Evolutionary conservation across 2,797 vertebrate species (phyloP), one percentile per base, ranked within the genome.

Genomic region (Echiichthys vipera): DNA sequence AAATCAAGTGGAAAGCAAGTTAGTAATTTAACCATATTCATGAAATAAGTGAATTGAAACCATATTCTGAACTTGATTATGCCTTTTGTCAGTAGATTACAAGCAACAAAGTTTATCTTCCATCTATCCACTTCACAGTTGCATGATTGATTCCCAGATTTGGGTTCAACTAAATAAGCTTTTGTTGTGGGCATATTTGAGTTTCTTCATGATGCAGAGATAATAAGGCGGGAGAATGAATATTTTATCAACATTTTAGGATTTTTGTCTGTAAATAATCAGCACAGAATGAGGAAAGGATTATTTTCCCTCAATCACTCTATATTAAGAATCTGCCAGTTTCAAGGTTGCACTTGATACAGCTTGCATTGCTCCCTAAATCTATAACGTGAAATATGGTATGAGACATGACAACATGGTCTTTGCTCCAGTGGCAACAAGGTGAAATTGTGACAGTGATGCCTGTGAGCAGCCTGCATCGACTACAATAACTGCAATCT

Each of bases 31-130:
- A 58, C 36, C 62, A 56, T 30, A 32, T 40, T 43, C 32, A 49
- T 64, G 20, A 78, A 71, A 59, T 45, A 68, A 74, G 50, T 65
- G 42, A 77, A 54, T 85, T 77, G 36, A 74, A 81, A 79, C 65
- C 45, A 65, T 68, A 67, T 45, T 81, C 57, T 20, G 40, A 83
- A 74, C 37, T 63, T 72, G 62, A 90, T 80, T 65, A 66, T 9
- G 7, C 68, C 29, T 69, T 78, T 76, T n/a, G 49, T 65, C 56
- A n/a, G 50, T 56, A 77, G 54, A 80, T 87, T 55, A 77, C 8
- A 36, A 66, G 24, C 11, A 25, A 55, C 45, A 56, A 63, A 74
- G 47, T 78, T 79, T 59, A 50, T 39, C 39, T 74, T 74, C 75
- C 22, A 10, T 34, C 10, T 36, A 11, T 3, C 45, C 57, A 46